Base-by-base conservation (phyloP, 2,113 vertebrate genomes). In the Herpetotheres cachinnans region DNA sequence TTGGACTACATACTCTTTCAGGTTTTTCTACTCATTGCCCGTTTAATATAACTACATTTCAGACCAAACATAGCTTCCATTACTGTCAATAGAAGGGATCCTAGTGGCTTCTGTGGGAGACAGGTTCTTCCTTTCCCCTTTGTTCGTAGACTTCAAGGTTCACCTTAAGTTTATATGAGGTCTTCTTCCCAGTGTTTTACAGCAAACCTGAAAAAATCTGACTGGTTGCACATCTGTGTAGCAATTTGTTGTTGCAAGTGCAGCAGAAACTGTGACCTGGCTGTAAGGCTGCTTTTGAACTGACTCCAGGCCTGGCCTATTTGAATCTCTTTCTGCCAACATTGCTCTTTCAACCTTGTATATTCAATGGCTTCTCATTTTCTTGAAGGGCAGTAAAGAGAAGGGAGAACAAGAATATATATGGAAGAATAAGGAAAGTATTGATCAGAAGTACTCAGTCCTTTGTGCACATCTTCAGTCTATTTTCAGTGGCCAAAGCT, bases 201-300 rank as follows among this genome's bases (percentile, higher is more conserved):
- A 73, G 36, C 9, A 66, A 92, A 62, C 2, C 13, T 36, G 47
- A 58, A 67, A 54, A 72, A 66, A 44, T n/a, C 63, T 54, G 56
- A 24, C 13, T 17, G 30, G 21, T 36, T 59, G 4, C 22, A 36
- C 8, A 13, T 47, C 9, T 47, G 4, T 58, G 9, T 58, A 36
- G 17, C 0, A 0, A 61, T 8, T 38, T 30, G 14, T n/a, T 91
- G 7, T 16, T 72, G 42, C 22, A 49, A 6, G 6, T 36, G n/a
- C 20, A 67, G 32, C 26, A 32, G 65, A 42, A 78, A 55, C 7
- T 1, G 2, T 32, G 20, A 61, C 18, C 8, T 42, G 30, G 7
- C 22, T 59, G 16, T 59, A 47, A 36, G 44, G 25, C 6, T 7
- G 3, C 11, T 84, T 89, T 54, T 55, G 52, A 65, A 59, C 14